Percentiles rank a stretch among this genome's conserved stretches.
These are phyloP conservation scores for Marisa cornuarietis DNA, from an alignment of 1,140 invertebrate genomes.

Conservation along the genomic window DNA sequence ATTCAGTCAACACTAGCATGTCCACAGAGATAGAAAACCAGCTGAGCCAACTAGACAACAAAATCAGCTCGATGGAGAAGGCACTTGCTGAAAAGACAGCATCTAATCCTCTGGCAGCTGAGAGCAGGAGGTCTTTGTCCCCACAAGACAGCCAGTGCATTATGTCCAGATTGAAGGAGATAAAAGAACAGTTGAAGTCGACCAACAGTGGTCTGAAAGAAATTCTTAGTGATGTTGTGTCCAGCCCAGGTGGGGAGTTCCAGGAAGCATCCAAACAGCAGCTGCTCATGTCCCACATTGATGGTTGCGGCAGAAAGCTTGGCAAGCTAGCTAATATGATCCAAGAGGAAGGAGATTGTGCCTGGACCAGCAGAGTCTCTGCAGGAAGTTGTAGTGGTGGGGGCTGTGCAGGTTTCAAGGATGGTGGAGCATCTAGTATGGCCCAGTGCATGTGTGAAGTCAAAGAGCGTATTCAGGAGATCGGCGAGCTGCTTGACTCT, in stretches of 20 bases:
- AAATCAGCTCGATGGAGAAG: constrained; percentile 46
- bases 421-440: constrained; percentile 37
- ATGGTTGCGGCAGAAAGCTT: constrained; percentile 27
- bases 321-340: constrained; percentile 37
- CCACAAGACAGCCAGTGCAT: constrained; percentile 31
- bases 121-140: constrained; percentile 20
- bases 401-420: constrained; percentile 6
- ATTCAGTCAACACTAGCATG: not conserved
- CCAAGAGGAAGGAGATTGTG: constrained; percentile 15
- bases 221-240: constrained; percentile 40
- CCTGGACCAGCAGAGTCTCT: not conserved
- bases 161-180: constrained; percentile 43
- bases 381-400: not conserved
- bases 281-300: constrained; percentile 18
- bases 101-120: not conserved
- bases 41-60: constrained; percentile 46
- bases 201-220: constrained; percentile 47
- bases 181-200: constrained; percentile 47
- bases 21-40: constrained; percentile 48
- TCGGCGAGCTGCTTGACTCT: constrained; percentile 35
- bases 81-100: constrained; percentile 24
- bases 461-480: constrained; percentile 45
- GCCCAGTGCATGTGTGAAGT: constrained; percentile 48
- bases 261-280: not conserved
- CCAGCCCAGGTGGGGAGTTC: not conserved